phyloP scores from a whole-genome alignment of 1,140 invertebrate genomes.

The Aphaenogaster ashmeadi region DNA sequence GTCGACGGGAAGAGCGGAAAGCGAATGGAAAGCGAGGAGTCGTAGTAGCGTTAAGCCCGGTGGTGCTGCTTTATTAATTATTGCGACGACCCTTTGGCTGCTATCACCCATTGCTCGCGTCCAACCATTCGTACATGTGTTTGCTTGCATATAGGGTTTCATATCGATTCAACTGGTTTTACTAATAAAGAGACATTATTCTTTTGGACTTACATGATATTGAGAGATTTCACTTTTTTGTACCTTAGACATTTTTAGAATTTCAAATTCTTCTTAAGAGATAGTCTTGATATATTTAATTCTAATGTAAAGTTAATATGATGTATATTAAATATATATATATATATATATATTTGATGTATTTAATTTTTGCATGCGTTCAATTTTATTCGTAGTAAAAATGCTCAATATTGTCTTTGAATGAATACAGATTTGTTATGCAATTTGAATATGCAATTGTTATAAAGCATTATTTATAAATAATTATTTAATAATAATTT shows the following conservation, averaged over 20 bases:
- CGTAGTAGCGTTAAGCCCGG: conserved; percentile 57
- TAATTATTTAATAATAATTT: no score
- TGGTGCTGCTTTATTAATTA: conserved; percentile 79
- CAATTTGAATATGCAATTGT: no score
- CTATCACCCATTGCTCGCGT: conserved; percentile 7
- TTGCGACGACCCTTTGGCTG: conserved; percentile 66
- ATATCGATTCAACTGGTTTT: conserved; percentile 67
- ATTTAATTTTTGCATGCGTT: not conserved
- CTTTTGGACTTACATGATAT: not conserved
- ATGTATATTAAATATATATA: not conserved
- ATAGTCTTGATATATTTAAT: not conserved
- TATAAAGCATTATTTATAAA: no score
- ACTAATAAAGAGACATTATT: conserved; percentile 46
- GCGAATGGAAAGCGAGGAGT: conserved; percentile 73
- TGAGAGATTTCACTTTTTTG: conserved; percentile 23
- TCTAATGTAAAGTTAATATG: not conserved
- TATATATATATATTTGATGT: no score
- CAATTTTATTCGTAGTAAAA: not conserved
- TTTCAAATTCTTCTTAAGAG: not conserved
- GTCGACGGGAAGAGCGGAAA: conserved; percentile 68
- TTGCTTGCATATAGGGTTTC: conserved; percentile 21
- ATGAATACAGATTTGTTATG: no score
- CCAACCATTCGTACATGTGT: conserved; percentile 17
- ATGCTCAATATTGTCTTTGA: no score
- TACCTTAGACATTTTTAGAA: not conserved